A percentile compares a stretch with the other conserved stretches of the same genome.
phyloP scores from a whole-genome alignment of 2,113 vertebrate genomes.

The Cebidichthys violaceus region DNA sequence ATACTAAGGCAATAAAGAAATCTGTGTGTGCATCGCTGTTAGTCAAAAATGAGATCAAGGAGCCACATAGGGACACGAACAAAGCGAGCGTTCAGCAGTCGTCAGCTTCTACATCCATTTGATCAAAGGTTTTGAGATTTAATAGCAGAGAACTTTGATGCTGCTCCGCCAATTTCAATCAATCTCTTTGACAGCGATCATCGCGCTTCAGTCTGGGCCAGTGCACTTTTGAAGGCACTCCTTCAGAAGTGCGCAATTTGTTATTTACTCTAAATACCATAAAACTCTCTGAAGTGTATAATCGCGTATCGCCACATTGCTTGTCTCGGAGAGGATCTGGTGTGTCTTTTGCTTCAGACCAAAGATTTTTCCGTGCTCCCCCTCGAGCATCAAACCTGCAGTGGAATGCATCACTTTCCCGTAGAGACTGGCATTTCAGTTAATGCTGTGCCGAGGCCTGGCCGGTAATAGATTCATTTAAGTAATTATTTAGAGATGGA shows the following conservation, averaged over 20 bases:
- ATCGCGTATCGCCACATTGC: slow-evolving; percentile 4
- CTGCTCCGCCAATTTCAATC: slow-evolving; percentile 50
- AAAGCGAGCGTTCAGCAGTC: slow-evolving; percentile 49
- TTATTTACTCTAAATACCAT: not conserved
- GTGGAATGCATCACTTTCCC: slow-evolving; percentile 53
- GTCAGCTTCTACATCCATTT: slow-evolving; percentile 41
- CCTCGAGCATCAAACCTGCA: slow-evolving; percentile 33
- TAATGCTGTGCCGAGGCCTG: slow-evolving; percentile 49
- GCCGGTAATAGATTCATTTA: slow-evolving; percentile 66
- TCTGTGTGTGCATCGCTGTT: slow-evolving; percentile 32
- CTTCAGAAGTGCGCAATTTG: slow-evolving; percentile 4
- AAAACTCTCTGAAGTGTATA: not conserved
- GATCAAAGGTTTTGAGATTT: slow-evolving; percentile 64
- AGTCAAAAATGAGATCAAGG: slow-evolving; percentile 58
- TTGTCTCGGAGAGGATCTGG: slow-evolving; percentile 13
- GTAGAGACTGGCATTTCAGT: slow-evolving; percentile 54
- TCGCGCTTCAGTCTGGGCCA: slow-evolving; percentile 24
- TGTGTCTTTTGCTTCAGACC: not conserved
- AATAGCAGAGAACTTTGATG: slow-evolving; percentile 53
- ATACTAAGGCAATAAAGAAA: slow-evolving; percentile 35
- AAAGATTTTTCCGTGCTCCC: not conserved
- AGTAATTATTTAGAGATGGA: slow-evolving; percentile 71
- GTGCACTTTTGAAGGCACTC: slow-evolving; percentile 16
- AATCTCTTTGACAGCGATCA: slow-evolving; percentile 58
- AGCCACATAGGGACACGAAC: slow-evolving; percentile 49